Conservation (phyloP, 2,888 invertebrate genomes). For the Phytoseiulus persimilis region DNA sequence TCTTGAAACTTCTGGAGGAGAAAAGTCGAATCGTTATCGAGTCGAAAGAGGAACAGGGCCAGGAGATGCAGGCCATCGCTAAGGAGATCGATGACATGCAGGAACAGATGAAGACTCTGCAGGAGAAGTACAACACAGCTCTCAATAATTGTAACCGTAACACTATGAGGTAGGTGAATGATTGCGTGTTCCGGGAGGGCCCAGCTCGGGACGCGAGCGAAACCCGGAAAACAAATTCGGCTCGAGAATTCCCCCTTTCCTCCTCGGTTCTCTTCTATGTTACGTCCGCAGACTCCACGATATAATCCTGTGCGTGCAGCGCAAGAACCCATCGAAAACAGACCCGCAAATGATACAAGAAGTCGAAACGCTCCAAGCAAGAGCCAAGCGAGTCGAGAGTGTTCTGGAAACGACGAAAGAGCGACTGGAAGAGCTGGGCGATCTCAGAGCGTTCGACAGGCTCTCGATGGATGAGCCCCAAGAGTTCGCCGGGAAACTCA, state of each 20-base stretch:
- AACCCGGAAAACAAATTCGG: too few relatives aligned
- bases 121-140: not conserved
- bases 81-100: not conserved
- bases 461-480: not conserved
- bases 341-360: conserved; percentile 19
- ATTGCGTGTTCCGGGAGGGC: too few relatives aligned
- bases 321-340: conserved; percentile 8
- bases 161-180: not conserved
- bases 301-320: not conserved
- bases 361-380: not conserved
- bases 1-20: conserved; percentile 1
- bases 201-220: too few relatives aligned
- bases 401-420: conserved; percentile 10
- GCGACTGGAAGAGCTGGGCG: not conserved
- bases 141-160: not conserved
- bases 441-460: conserved; percentile 13
- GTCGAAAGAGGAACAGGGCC: not conserved
- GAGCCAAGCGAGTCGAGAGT: conserved; percentile 11
- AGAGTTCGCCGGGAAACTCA: not conserved
- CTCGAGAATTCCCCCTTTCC: too few relatives aligned
- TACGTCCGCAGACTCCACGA: not conserved
- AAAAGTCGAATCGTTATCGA: not conserved
- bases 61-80: not conserved
- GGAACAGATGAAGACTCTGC: not conserved
- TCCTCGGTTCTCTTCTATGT: not conserved